Base-by-base conservation (phyloP, 1,140 invertebrate species). In the Muscidifurax raptorellus region DNA sequence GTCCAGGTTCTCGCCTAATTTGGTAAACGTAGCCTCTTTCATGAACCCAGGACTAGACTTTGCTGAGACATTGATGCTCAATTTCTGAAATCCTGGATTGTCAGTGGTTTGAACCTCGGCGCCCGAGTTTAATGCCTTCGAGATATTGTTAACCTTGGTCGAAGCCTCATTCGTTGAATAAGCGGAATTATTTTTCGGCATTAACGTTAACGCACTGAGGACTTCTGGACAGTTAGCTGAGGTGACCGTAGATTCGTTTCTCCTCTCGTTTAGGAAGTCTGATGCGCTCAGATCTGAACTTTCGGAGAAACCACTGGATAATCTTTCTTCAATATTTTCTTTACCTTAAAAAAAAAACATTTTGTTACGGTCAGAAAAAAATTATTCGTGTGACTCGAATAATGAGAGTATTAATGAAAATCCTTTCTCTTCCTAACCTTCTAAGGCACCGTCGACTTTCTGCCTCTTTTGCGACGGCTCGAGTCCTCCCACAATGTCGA, bases 51-150 rank as follows among this genome's bases (percentile, higher is more conserved):
- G 71, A 47, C 80, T 74, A 75, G 90, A 87, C n/a, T 84, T 84
- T 0, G 88, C 82, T 0, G 89, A 84, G 25, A 85, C 87, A 64
- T 83, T 90, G 0, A 92, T 92, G 66, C 91, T 90, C 27, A 93
- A 87, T 59, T 93, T 92, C 71, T 91, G 90, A 28, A 92, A 93
- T 0, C 91, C 90, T 15, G 89, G 88, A 86, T 89, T 91, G 9
- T 92, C 90, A 7, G 90, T 90, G 15, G 92, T 89, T 69, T 92
- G 90, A 84, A 92, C 90, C 75, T 91, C 90, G 1, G 91, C 89
- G 88, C 88, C 92, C 6, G 91, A 91, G 47, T 90, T 93, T 22
- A 92, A 80, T 5, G 91, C 71, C 64, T 90, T 91, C 0, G 91
- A 91, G 0, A 91, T 76, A 22, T 86, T 87, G 40, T 84, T 89